Base-by-base conservation (phyloP, 2,113 vertebrate species). In the Isurus oxyrinchus region DNA sequence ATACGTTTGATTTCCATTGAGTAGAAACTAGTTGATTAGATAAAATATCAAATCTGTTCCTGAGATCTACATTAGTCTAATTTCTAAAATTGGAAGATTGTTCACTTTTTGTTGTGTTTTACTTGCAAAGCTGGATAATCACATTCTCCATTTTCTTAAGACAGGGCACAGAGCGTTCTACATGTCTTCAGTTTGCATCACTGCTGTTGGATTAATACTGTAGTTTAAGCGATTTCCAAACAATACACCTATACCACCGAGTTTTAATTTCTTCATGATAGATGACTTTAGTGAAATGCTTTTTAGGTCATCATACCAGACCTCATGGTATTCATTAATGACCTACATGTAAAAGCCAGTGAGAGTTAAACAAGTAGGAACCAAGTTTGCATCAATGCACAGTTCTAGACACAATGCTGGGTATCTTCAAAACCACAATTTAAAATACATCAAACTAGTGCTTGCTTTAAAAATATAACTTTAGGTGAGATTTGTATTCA, bases 231-330 rank as follows among this genome's bases (percentile, higher is more conserved):
- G 98, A 97, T 99, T 98, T 96, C 98, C 98, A 49, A 99, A 99
- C 99, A 99, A 99, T 99, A 99, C 98, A 95, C 99, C 99, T 79
- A 99, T 98, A 67, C 99, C 99, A n/a, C 98, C 98, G 96, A 99
- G 97, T 40, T 98, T 98, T 96, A 96, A 97, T 0, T 97, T 96
- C 96, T 97, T 98, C 91, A 98, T 97, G n/a, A 98, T 98, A 0
- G 97, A 97, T 0, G 98, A 98, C 97, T 99, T 99, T 67, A 98
- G 97, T 96, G 98, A 98, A 97, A 99, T 98, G 97, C 99, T 99
- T 93, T 96, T 97, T 7, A 99, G 98, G 96, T 99, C 98, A 90
- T 99, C 99, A 81, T 98, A 99, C 99, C 99, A 99, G 1, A 99
- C 98, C 97, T 99, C 99, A 97, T 99, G 99, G 79, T 98, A 49